phyloP scores from a whole-genome alignment of 2,888 invertebrate species.

The Synergus umbraculus region DNA sequence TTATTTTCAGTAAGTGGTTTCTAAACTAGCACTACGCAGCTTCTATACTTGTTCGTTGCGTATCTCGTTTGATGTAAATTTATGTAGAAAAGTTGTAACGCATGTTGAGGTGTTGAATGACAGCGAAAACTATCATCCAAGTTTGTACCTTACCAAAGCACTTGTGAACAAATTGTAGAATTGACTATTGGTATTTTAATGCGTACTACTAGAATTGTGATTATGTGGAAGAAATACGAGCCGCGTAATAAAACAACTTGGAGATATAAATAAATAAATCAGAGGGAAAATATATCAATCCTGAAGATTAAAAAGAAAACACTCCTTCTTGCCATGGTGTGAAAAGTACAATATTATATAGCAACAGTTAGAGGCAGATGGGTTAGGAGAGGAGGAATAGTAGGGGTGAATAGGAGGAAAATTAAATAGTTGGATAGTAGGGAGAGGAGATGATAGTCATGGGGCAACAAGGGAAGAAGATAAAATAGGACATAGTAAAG shows the following conservation, averaged over 20 bases:
- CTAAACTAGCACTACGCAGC: not conserved
- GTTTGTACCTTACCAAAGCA: not conserved
- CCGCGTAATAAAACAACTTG: not conserved
- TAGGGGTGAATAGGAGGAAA: too few relatives aligned
- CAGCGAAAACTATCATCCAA: not conserved
- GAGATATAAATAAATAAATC: slow-evolving; percentile 1
- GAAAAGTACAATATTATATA: too few relatives aligned
- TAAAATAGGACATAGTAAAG: too few relatives aligned
- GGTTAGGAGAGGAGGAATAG: too few relatives aligned
- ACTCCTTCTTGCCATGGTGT: not conserved
- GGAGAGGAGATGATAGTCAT: too few relatives aligned
- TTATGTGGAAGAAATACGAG: not conserved
- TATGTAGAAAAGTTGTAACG: slow-evolving; percentile 4
- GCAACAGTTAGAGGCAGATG: too few relatives aligned
- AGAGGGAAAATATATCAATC: not conserved
- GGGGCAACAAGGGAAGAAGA: too few relatives aligned
- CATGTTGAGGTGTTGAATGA: not conserved
- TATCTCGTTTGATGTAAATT: slow-evolving; percentile 7
- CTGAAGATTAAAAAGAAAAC: not conserved
- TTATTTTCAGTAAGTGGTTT: slow-evolving; percentile 20
- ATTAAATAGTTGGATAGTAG: too few relatives aligned
- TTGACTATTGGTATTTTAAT: not conserved
- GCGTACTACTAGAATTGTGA: slow-evolving; percentile 1
- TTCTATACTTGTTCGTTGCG: not conserved
- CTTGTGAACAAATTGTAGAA: not conserved